A percentile compares a stretch with the other conserved stretches of the same genome.
Conservation (phyloP, 2,113 vertebrate species). For the Melanerpes aurifrons region DNA sequence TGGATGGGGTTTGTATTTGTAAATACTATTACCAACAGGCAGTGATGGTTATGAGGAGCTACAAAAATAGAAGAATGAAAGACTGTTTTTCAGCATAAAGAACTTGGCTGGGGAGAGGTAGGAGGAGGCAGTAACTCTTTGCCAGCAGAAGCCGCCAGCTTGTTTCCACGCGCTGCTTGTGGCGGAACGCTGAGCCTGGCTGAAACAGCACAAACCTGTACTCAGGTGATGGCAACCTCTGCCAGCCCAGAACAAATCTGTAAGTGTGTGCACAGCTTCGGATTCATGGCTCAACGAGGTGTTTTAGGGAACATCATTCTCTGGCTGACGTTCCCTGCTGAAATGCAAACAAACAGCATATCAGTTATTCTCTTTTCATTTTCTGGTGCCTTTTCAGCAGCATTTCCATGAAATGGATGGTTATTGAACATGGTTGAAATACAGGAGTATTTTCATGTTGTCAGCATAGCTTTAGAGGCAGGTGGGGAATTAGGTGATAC, state of each 20-base stretch:
- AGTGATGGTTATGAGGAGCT: neutral
- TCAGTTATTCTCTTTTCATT: neutral
- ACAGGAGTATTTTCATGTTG: neutral
- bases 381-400: neutral
- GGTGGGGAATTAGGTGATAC: neutral
- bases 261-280: neutral
- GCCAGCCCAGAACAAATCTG: neutral
- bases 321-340: neutral
- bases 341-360: neutral
- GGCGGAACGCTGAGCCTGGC: neutral
- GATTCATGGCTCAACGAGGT: fast-evolving
- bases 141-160: neutral
- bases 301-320: neutral
- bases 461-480: neutral
- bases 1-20: neutral
- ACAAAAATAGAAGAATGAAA: neutral
- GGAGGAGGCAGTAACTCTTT: neutral
- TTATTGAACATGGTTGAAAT: neutral
- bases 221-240: neutral
- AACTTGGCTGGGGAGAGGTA: neutral
- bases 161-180: neutral
- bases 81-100: neutral
- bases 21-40: neutral
- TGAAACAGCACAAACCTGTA: neutral
- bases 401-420: neutral